Evolutionary conservation across 2,113 vertebrate genomes (phyloP).

Genomic region (Aix galericulata): DNA sequence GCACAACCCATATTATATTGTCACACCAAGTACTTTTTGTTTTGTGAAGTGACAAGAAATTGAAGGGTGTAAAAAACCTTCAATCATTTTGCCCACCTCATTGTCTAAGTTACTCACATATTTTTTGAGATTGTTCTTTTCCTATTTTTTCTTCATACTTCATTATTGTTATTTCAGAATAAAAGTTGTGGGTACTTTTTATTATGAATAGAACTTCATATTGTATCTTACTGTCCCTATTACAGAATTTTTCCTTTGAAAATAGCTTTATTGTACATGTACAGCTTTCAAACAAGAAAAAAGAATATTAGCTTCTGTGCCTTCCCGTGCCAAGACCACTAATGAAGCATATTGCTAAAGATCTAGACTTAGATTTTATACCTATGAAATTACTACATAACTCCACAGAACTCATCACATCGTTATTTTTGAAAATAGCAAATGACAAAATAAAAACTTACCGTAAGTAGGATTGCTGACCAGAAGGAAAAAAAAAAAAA

Average conservation of each 20-base stretch:
- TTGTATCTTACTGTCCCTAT: neutral
- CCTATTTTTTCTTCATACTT: neutral
- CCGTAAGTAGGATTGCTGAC: neutral
- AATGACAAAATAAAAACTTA: neutral
- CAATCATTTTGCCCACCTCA: neutral
- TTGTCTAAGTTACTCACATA: neutral
- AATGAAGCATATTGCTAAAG: neutral
- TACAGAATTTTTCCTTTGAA: neutral
- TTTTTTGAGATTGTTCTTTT: neutral
- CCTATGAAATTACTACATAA: neutral
- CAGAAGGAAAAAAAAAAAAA: neutral
- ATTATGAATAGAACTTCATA: neutral
- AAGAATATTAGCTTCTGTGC: neutral
- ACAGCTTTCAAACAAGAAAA: neutral
- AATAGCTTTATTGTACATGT: neutral
- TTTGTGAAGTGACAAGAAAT: neutral
- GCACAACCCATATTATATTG: neutral
- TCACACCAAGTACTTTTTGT: neutral
- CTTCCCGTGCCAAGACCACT: neutral
- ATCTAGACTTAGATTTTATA: neutral
- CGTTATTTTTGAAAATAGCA: neutral
- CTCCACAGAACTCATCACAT: neutral
- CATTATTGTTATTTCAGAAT: neutral
- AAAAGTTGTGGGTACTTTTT: neutral
- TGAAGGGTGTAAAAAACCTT: neutral